phyloP scores from a whole-genome alignment of 1,140 invertebrate genomes.

The Cydia fagiglandana region DNA sequence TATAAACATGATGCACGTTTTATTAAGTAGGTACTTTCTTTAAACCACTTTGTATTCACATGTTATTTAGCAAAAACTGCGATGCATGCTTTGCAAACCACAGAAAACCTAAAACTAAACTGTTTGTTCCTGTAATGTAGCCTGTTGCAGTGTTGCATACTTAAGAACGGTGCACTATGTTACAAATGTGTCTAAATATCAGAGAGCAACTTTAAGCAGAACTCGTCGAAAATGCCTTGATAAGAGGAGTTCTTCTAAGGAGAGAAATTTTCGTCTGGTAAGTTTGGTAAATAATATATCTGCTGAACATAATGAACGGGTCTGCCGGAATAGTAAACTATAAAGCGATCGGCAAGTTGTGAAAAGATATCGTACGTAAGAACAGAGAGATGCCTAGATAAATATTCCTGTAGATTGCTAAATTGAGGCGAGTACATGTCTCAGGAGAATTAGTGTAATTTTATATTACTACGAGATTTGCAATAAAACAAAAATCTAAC shows the following conservation, averaged over 20 bases:
- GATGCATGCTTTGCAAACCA: too few relatives aligned
- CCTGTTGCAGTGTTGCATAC: not conserved
- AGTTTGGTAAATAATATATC: constrained; percentile 17
- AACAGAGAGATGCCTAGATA: not conserved
- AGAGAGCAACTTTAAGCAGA: constrained; percentile 16
- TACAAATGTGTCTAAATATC: not conserved
- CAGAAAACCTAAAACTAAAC: too few relatives aligned
- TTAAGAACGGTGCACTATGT: not conserved
- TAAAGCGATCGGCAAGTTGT: constrained; percentile 13
- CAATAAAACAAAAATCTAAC: too few relatives aligned
- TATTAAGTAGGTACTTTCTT: too few relatives aligned
- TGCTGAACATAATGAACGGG: constrained; percentile 13
- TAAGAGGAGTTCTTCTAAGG: constrained; percentile 2
- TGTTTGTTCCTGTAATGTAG: too few relatives aligned
- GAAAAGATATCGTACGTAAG: not conserved
- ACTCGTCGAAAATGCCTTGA: constrained; percentile 15
- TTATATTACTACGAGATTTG: not conserved
- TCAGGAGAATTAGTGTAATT: not conserved
- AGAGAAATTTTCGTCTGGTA: constrained; percentile 13
- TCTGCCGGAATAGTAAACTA: constrained; percentile 17
- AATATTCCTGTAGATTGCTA: not conserved
- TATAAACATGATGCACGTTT: too few relatives aligned
- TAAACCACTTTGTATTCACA: too few relatives aligned
- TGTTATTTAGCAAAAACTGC: too few relatives aligned
- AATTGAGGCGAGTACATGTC: not conserved